Base-by-base conservation (phyloP, 2,113 vertebrate genomes). In the Brachirus orientalis region DNA sequence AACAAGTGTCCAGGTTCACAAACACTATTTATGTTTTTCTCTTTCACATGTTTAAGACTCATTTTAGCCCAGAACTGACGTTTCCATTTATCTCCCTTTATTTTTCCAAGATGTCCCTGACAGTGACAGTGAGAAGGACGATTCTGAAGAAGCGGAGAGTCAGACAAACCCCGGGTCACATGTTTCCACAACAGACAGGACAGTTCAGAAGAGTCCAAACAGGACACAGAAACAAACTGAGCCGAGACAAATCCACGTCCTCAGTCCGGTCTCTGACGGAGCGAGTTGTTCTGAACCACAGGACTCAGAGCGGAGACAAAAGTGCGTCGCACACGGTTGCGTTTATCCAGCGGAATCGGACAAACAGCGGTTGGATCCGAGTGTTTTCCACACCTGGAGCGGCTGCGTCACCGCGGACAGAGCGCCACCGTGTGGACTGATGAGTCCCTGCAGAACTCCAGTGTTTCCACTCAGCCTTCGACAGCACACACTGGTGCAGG, bases 401-500 rank as follows among this genome's bases (percentile, higher is more conserved):
- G 77, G 92, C 50, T 90, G 91, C 13, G 79, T 89, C 7, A 83
- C 90, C 0, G 84, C 92, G 86, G 94, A 92, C 18, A 84, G 89
- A 9, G 76, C 93, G 14, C 74, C 89, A 55, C 89, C 90, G 44
- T 91, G 91, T 2, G 92, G 93, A 10, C 86, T 86, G 3, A 92
- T 90, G 28, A 28, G 28, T 28, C 58, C 92, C 92, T 70, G 91
- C 89, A 0, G 94, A 88, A 91, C 94, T 13, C 83, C 89, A 0
- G 90, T 92, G 45, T 77, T 95, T 59, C 94, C 94, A 11, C 91
- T 95, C 72, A 92, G 94, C 74, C 89, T 95, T 16, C 95, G 95
- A 48, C 95, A 95, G 74, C 95, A 95, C 0, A 86, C 94, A 48
- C 77, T 95, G 86, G 93, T 94, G 6, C 95, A 95, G 95, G 94